Evolutionary conservation across 2,888 invertebrate genomes (phyloP).

Genomic region (Pristionchus mayeri): DNA sequence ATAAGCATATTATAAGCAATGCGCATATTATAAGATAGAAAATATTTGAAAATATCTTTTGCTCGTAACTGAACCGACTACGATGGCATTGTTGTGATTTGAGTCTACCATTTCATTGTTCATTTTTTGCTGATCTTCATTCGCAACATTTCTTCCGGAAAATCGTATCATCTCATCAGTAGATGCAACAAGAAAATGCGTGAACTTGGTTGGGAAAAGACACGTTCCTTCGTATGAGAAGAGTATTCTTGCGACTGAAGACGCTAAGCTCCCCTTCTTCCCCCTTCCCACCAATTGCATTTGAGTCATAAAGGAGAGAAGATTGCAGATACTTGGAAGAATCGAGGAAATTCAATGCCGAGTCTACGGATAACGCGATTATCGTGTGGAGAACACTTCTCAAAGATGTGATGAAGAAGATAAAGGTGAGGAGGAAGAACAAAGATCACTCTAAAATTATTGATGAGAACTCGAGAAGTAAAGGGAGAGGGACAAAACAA

Average conservation of each 20-base stretch:
- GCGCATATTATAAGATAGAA: too few relatives aligned
- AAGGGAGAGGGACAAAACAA: background rate
- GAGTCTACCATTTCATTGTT: too few relatives aligned
- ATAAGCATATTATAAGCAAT: too few relatives aligned
- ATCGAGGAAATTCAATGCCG: conserved; percentile 24
- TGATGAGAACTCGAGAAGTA: too few relatives aligned
- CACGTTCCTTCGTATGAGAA: background rate
- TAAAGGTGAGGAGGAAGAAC: conserved; percentile 59
- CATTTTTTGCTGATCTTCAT: too few relatives aligned
- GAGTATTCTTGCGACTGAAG: too few relatives aligned
- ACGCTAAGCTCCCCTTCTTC: too few relatives aligned
- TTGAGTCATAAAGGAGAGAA: background rate
- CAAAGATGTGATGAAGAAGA: conserved; percentile 67
- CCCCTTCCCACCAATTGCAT: background rate
- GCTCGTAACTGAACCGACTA: too few relatives aligned
- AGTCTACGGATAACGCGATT: conserved; percentile 62
- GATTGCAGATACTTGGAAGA: conserved; percentile 42
- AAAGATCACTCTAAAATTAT: too few relatives aligned
- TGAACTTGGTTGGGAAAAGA: background rate
- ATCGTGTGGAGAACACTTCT: conserved; percentile 68
- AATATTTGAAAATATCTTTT: too few relatives aligned
- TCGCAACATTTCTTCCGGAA: too few relatives aligned
- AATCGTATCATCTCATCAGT: background rate
- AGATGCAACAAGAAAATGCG: background rate
- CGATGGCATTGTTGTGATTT: too few relatives aligned